Percentiles rank a stretch among this genome's conserved stretches.
Conservation (phyloP, 2,888 invertebrate species). For the Tillus elongatus region DNA sequence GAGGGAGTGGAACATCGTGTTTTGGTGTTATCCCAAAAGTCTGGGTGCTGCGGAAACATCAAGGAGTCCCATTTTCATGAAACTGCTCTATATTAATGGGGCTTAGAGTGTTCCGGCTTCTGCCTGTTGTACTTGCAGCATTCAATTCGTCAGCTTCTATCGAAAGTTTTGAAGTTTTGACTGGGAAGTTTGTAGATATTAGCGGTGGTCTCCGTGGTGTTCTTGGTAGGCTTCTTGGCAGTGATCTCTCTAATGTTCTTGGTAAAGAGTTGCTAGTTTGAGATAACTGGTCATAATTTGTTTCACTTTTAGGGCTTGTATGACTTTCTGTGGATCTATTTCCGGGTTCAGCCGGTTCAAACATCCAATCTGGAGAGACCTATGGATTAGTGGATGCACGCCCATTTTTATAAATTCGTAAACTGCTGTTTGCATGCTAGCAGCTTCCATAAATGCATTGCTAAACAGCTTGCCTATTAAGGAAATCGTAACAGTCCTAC, state of each 20-base stretch:
- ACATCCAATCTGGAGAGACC: neutral
- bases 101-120: neutral
- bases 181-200: slow-evolving; percentile 3
- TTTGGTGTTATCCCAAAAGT: neutral
- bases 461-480: slow-evolving; percentile 1
- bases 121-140: neutral
- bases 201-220: slow-evolving; percentile 1
- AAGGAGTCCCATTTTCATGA: neutral
- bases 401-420: neutral
- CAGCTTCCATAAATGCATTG: neutral
- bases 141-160: neutral
- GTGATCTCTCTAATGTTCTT: neutral
- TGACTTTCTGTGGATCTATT: slow-evolving; percentile 1
- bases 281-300: neutral
- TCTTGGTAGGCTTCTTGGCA: slow-evolving; percentile 2
- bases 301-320: neutral
- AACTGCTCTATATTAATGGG: neutral
- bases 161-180: neutral
- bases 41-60: slow-evolving; percentile 1
- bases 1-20: slow-evolving; percentile 2
- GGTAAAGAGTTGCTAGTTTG: neutral
- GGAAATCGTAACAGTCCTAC: neutral
- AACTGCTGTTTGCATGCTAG: slow-evolving; percentile 1
- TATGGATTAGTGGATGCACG: slow-evolving; percentile 1
- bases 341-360: neutral